phyloP scores from a whole-genome alignment of 2,113 vertebrate genomes.

The Cisticola juncidis region DNA sequence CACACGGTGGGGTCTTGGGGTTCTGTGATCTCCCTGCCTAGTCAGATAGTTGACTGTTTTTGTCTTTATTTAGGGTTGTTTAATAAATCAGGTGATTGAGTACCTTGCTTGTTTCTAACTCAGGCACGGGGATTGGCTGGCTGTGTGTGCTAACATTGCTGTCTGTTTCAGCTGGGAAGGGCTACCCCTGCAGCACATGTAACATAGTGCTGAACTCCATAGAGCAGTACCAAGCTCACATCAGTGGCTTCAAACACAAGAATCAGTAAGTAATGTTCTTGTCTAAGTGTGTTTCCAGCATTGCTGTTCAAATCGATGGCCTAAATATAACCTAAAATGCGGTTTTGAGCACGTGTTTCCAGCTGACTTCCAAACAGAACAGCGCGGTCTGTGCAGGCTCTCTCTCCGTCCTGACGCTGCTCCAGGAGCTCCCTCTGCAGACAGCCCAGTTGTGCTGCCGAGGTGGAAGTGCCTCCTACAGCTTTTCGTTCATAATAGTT shows the following conservation, averaged over 20 bases:
- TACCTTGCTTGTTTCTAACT: constrained; percentile 11
- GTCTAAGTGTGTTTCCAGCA: background rate
- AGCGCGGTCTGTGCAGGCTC: background rate
- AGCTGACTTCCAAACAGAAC: background rate
- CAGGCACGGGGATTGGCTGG: background rate
- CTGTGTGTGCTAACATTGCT: constrained; percentile 53
- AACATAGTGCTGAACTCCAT: constrained; percentile 96
- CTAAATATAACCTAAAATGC: background rate
- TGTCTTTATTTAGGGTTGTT: background rate
- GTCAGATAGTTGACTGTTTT: background rate
- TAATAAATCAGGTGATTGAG: background rate
- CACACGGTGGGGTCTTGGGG: background rate
- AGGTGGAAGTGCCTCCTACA: background rate
- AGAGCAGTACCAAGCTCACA: constrained; percentile 96
- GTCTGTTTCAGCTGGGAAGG: constrained; percentile 86
- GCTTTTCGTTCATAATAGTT: background rate
- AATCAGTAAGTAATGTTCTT: constrained; percentile 86
- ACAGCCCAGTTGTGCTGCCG: background rate
- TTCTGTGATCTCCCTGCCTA: background rate
- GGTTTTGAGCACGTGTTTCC: background rate
- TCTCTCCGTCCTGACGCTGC: background rate
- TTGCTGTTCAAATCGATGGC: background rate
- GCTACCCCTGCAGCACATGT: constrained; percentile 91
- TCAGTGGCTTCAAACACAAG: constrained; percentile 97
- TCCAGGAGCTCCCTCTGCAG: constrained; percentile 43